These are phyloP conservation scores for Leucophenga maculata DNA, from an alignment of 2,888 invertebrate species.

Conservation along the genomic window DNA sequence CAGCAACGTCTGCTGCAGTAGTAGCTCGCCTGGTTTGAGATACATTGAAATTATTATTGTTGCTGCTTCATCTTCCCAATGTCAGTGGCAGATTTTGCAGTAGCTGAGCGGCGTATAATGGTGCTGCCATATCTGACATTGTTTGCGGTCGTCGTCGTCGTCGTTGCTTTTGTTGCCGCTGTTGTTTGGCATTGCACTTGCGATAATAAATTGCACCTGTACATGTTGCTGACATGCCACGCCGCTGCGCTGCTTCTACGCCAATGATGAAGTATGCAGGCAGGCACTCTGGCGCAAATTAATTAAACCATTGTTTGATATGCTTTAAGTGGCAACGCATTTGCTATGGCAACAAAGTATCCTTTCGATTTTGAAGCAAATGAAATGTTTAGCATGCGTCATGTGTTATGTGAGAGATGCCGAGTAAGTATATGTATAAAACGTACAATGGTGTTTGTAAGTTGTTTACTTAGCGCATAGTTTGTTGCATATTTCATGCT, in stretches of 20 bases:
- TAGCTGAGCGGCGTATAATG: not conserved
- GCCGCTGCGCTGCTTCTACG: not conserved
- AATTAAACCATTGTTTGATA: constrained; percentile 48
- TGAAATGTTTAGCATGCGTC: too few species aligned
- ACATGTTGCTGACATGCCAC: constrained; percentile 48
- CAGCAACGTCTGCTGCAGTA: not conserved
- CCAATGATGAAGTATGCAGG: constrained; percentile 46
- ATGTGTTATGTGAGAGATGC: too few species aligned
- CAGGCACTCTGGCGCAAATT: constrained; percentile 44
- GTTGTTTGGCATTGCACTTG: constrained; percentile 17
- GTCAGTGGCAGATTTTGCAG: constrained; percentile 29
- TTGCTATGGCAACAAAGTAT: not conserved
- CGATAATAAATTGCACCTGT: constrained; percentile 66
- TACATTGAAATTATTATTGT: constrained; percentile 38
- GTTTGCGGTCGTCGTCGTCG: constrained; percentile 25
- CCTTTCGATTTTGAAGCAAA: not conserved
- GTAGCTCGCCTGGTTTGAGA: not conserved
- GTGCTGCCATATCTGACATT: not conserved
- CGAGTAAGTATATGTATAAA: too few species aligned
- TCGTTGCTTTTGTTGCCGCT: constrained; percentile 27
- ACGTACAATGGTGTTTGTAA: too few species aligned
- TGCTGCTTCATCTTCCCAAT: constrained; percentile 1
- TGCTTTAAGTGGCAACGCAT: not conserved
- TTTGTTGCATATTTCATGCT: too few species aligned
- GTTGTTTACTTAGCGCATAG: too few species aligned